A percentile compares a stretch with the other conserved stretches of the same genome.
Conservation (phyloP, 1,140 invertebrate genomes). For the Megathymus violae region DNA sequence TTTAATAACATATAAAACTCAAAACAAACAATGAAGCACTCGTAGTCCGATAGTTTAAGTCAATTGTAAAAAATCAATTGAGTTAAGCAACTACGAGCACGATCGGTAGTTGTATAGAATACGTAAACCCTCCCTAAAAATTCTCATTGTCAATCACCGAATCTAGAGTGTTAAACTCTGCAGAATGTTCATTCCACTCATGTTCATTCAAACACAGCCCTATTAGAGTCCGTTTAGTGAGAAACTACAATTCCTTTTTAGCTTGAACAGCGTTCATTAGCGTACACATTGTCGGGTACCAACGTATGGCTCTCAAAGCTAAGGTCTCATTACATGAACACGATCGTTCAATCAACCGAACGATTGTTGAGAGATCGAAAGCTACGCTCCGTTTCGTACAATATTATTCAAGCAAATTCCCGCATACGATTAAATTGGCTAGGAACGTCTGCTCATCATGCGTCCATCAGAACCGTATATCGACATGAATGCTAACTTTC, state of each 20-base stretch:
- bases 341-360: conserved; percentile 60
- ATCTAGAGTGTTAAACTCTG: not conserved
- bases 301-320: conserved; percentile 55
- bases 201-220: conserved; percentile 40
- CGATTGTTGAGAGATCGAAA: conserved; percentile 70
- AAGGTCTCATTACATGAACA: conserved; percentile 61
- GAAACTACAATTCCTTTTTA: conserved; percentile 48
- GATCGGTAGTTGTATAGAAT: too few species aligned
- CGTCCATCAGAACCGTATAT: conserved; percentile 11
- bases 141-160: not conserved
- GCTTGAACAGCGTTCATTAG: conserved; percentile 61
- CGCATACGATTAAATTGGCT: conserved; percentile 53
- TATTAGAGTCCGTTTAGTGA: conserved; percentile 43
- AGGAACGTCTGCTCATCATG: conserved; percentile 39
- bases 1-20: too few species aligned
- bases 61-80: too few species aligned
- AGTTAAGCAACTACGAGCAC: too few species aligned
- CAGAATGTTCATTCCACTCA: not conserved
- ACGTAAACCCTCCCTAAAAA: too few species aligned
- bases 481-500: conserved; percentile 14
- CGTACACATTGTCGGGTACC: conserved; percentile 56
- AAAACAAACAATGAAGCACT: too few species aligned
- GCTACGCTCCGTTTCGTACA: conserved; percentile 64
- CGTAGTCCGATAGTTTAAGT: too few species aligned
- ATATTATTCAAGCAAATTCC: conserved; percentile 67